Conservation (phyloP, 30 jellyfish, hydroid and myxozoan genomes). For the Euphysa ruthae region DNA sequence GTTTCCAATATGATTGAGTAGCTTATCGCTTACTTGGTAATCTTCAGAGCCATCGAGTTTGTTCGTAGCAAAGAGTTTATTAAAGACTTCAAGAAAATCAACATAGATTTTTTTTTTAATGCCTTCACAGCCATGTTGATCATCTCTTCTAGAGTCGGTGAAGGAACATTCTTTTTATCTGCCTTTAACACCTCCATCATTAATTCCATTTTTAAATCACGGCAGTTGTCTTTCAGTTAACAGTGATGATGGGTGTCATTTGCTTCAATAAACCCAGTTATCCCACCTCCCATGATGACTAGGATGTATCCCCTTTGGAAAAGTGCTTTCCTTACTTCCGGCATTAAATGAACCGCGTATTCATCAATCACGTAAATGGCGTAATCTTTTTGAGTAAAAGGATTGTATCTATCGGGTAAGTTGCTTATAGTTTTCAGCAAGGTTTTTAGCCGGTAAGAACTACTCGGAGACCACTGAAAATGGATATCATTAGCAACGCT, state of each 20-base stretch:
- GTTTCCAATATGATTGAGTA: neutral
- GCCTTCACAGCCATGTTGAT: slow-evolving; percentile 11
- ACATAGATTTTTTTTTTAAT: too few species aligned
- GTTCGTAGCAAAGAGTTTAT: too few species aligned
- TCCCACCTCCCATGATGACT: slow-evolving; percentile 67
- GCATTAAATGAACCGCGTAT: slow-evolving; percentile 55
- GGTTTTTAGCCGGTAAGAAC: slow-evolving; percentile 30
- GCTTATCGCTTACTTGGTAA: neutral
- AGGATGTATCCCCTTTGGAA: slow-evolving; percentile 39
- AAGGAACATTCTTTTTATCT: slow-evolving; percentile 31
- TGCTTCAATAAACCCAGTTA: slow-evolving; percentile 41
- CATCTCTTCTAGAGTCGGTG: slow-evolving; percentile 52
- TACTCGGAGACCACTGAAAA: slow-evolving; percentile 47
- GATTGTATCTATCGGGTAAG: slow-evolving; percentile 37
- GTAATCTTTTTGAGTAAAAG: slow-evolving; percentile 36
- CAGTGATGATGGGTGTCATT: slow-evolving; percentile 39
- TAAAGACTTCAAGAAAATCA: too few species aligned
- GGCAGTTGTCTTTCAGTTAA: slow-evolving; percentile 17
- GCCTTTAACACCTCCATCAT: slow-evolving; percentile 6
- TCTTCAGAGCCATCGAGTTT: neutral
- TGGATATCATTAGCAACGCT: slow-evolving; percentile 20
- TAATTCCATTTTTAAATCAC: slow-evolving; percentile 26
- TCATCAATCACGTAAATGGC: slow-evolving; percentile 59
- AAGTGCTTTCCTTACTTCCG: slow-evolving; percentile 42
- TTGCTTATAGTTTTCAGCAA: slow-evolving; percentile 33